phyloP scores from a whole-genome alignment of 1,140 invertebrate genomes.

The Octopus bimaculoides region DNA sequence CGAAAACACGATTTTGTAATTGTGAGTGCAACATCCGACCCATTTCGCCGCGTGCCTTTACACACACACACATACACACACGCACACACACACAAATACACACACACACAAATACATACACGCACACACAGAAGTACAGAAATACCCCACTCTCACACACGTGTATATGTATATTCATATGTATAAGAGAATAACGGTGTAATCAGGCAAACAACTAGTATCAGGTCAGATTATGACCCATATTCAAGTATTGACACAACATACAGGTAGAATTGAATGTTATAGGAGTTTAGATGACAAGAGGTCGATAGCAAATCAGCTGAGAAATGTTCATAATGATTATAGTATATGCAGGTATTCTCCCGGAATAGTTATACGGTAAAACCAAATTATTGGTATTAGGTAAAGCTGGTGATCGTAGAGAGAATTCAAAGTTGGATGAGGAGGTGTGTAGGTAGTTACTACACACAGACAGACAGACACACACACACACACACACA shows the following conservation, averaged over 20 bases:
- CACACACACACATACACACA: conserved; percentile 9
- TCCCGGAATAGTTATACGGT: neutral
- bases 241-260: neutral
- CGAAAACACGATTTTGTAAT: no score
- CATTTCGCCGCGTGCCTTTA: no score
- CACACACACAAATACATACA: conserved; percentile 18
- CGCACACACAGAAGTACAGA: neutral
- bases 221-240: neutral
- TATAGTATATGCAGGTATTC: neutral
- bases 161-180: neutral
- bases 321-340: neutral
- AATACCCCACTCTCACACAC: neutral
- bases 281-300: neutral
- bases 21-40: no score
- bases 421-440: neutral
- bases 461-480: neutral
- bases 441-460: neutral
- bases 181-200: neutral
- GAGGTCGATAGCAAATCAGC: neutral
- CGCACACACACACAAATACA: conserved; percentile 16
- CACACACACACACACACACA: neutral
- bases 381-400: neutral
- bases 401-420: neutral
- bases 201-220: neutral
- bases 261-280: neutral